phyloP scores from a whole-genome alignment of 2,888 invertebrate genomes.

The Callyntrura guangdongensis region DNA sequence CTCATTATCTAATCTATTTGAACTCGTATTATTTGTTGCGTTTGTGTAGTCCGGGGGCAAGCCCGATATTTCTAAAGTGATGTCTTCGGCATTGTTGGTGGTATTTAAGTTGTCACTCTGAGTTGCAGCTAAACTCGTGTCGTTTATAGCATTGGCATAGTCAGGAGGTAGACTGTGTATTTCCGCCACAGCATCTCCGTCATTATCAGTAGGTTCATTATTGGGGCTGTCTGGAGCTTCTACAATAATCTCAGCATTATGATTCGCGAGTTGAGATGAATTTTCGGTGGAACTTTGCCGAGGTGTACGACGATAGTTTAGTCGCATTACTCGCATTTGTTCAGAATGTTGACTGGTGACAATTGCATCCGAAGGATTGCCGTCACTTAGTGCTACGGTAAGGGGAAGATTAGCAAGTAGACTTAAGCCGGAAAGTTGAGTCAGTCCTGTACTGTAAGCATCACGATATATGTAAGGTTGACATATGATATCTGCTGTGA shows the following conservation, averaged over 20 bases:
- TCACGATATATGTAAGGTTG: slow-evolving; percentile 81
- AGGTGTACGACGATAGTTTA: not conserved
- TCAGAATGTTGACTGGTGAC: slow-evolving; percentile 42
- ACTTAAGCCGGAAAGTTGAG: slow-evolving; percentile 63
- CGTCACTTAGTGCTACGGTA: slow-evolving; percentile 67
- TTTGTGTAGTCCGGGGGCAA: slow-evolving; percentile 70
- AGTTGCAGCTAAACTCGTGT: not conserved
- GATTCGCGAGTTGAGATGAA: not conserved
- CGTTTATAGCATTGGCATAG: slow-evolving; percentile 62
- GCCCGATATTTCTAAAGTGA: not conserved
- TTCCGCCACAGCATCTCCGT: slow-evolving; percentile 20
- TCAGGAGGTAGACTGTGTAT: slow-evolving; percentile 68
- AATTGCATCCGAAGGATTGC: slow-evolving; percentile 66
- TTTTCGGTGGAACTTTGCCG: slow-evolving; percentile 33
- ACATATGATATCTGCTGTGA: slow-evolving; percentile 78
- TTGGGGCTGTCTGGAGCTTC: slow-evolving; percentile 13
- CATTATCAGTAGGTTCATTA: not conserved
- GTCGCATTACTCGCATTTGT: slow-evolving; percentile 35
- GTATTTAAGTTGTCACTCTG: not conserved
- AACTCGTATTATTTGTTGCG: slow-evolving; percentile 41
- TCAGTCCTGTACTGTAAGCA: slow-evolving; percentile 81
- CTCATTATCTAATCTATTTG: slow-evolving; percentile 27
- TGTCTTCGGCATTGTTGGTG: not conserved
- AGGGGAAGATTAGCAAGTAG: slow-evolving; percentile 80
- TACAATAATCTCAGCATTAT: slow-evolving; percentile 17